phyloP scores from a whole-genome alignment of 2,113 vertebrate genomes.

The Rutilus rutilus region DNA sequence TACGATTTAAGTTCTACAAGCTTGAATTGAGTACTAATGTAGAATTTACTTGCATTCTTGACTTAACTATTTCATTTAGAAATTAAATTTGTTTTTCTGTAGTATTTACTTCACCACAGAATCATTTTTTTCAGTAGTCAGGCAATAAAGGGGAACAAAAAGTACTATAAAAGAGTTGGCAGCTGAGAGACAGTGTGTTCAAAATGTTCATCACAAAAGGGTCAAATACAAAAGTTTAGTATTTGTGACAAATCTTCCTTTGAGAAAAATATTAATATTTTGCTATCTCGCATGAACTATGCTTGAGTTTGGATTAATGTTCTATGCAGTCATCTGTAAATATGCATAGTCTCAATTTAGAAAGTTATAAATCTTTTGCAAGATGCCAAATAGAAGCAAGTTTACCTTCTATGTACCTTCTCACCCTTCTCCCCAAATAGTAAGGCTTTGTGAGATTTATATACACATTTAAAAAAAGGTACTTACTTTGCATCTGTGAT shows the following conservation, averaged over 20 bases:
- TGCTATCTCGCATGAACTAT: neutral
- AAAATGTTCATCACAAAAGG: no score
- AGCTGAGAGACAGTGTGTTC: neutral
- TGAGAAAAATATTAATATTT: neutral
- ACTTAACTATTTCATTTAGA: no score
- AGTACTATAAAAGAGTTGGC: neutral
- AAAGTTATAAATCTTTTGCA: conserved; percentile 1
- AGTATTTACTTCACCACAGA: no score
- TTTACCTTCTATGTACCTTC: neutral
- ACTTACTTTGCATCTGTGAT: neutral
- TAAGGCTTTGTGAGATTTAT: neutral
- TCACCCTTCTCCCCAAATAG: neutral
- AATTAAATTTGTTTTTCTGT: no score
- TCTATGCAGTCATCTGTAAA: neutral
- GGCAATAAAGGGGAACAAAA: neutral
- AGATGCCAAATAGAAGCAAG: neutral
- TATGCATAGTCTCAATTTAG: neutral
- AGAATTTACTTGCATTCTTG: no score
- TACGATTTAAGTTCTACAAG: no score
- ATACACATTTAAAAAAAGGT: neutral
- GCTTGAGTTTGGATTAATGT: neutral
- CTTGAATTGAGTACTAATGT: no score
- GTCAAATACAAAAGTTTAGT: neutral
- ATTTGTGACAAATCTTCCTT: neutral
- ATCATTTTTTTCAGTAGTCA: no score